Evolutionary conservation across 2,888 invertebrate genomes (phyloP), one percentile per base, ranked within the genome.

Genomic region (Morpho helenor): DNA sequence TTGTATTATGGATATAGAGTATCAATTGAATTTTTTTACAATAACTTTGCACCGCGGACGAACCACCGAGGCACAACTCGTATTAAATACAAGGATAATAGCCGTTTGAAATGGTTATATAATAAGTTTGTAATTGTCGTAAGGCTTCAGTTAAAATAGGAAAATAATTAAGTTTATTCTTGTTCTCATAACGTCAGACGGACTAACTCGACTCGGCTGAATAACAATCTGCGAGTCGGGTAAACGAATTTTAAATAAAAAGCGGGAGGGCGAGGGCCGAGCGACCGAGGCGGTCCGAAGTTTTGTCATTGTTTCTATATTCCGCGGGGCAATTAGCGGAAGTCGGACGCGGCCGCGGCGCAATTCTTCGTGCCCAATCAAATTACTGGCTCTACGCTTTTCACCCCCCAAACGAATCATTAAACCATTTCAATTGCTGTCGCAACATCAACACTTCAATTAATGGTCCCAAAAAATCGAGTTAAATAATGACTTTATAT

Each of bases 181-280:
- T 79, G 79, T 82, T 85, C 80, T 78, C 75, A 78, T 80, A 80
- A 76, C 78, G 75, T 71, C 76, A 74, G 77, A 75, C 79, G 75
- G 74, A 66, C 67, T 66, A 68, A 66, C 67, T 81, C 74, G 74
- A 66, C 66, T 81, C 74, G 73, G 73, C 75, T 75, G 78, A 80
- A 84, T 82, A 85, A 83, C 87, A 88, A 88, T 87, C 84, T 84
- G 77, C 79, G 75, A 81, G 74, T 68, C 77, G 74, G 76, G 82
- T 87, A 87, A 89, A 83, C 87, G 84, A 87, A 84, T 89, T 89
- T 88, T 84, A 85, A 87, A 88, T 87, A 86, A 86, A 85, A 88
- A 82, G 82, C 79, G 80, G 80, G 76, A 81, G 78, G 67, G 79
- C 74, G 79, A 79, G 80, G 74, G 73, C 74, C 74, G 75, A 76